A percentile compares a stretch with the other conserved stretches of the same genome.
phyloP scores from a whole-genome alignment of 2,888 invertebrate genomes.

The Endotricha flammealis region DNA sequence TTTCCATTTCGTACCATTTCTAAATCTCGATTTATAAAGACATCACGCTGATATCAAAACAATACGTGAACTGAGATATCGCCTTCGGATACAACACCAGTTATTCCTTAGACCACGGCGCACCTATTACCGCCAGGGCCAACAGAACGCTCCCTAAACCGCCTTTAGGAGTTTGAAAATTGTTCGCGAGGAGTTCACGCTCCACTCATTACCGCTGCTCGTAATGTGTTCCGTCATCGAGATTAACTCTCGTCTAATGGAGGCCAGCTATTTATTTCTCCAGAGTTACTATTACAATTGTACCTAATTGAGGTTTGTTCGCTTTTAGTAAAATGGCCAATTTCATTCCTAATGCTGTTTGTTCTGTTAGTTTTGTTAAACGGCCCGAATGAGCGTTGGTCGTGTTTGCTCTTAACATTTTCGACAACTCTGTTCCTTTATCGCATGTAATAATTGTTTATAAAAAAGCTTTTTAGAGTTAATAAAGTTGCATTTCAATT shows the following conservation, averaged over 20 bases:
- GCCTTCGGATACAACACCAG: slow-evolving; percentile 4
- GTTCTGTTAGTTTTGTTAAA: slow-evolving; percentile 35
- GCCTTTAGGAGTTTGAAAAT: slow-evolving; percentile 69
- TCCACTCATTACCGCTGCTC: slow-evolving; percentile 57
- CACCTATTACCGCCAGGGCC: slow-evolving; percentile 8
- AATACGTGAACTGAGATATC: slow-evolving; percentile 6
- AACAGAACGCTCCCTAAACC: slow-evolving; percentile 24
- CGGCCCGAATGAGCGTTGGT: slow-evolving; percentile 35
- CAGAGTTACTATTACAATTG: slow-evolving; percentile 69
- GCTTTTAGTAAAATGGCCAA: slow-evolving; percentile 75
- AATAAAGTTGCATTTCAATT: not conserved
- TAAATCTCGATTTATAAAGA: slow-evolving; percentile 1
- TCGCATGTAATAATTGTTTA: not conserved
- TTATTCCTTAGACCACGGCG: slow-evolving; percentile 7
- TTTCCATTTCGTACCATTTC: too few species aligned
- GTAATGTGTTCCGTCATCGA: slow-evolving; percentile 77
- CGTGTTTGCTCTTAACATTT: slow-evolving; percentile 27
- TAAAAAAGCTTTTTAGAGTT: not conserved
- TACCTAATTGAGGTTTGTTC: slow-evolving; percentile 69
- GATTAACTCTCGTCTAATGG: slow-evolving; percentile 71
- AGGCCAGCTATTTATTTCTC: slow-evolving; percentile 42
- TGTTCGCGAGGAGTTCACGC: slow-evolving; percentile 64
- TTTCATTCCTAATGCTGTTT: slow-evolving; percentile 63
- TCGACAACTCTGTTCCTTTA: not conserved
- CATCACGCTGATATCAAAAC: slow-evolving; percentile 7